A percentile compares a stretch with the other conserved stretches of the same genome.
Evolutionary conservation across 2,797 vertebrate genomes (phyloP).

Genomic region (Manis pentadactyla): DNA sequence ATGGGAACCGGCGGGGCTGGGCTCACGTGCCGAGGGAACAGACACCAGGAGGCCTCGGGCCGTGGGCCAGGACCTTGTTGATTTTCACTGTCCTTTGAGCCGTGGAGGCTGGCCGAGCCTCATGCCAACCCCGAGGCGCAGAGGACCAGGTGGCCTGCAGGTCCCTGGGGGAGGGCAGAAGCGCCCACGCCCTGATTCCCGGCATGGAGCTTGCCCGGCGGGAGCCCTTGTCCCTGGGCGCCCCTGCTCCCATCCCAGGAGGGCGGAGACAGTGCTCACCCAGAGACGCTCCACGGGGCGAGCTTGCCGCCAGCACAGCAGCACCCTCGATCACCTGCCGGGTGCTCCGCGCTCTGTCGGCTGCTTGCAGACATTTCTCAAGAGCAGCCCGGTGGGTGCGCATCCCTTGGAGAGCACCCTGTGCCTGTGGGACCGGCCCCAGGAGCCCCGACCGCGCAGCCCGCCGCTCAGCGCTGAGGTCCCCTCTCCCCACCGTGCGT

Average conservation of each 20-base stretch:
- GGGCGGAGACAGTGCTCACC: neutral
- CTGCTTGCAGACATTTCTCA: neutral
- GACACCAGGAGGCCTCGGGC: rapidly evolving
- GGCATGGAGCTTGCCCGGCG: rapidly evolving
- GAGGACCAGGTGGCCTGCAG: neutral
- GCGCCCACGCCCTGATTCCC: rapidly evolving
- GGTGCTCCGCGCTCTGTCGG: rapidly evolving
- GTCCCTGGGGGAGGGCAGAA: neutral
- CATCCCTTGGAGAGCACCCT: neutral
- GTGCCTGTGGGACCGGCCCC: neutral
- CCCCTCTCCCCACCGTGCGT: too few relatives aligned
- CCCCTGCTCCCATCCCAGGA: rapidly evolving
- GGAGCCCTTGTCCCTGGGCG: rapidly evolving
- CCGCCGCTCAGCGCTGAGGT: rapidly evolving
- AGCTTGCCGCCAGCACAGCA: rapidly evolving
- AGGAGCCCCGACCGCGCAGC: neutral
- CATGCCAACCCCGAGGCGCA: rapidly evolving
- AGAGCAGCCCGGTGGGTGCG: too few relatives aligned
- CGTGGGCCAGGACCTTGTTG: neutral
- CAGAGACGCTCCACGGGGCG: rapidly evolving
- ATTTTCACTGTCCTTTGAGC: rapidly evolving
- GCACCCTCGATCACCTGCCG: neutral
- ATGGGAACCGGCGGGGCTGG: neutral
- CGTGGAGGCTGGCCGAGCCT: rapidly evolving
- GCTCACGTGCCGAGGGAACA: rapidly evolving